A percentile compares a stretch with the other conserved stretches of the same genome.
These are phyloP conservation scores for Cryptotis parvus DNA, from an alignment of 2,113 vertebrate species.

Conservation along the genomic window DNA sequence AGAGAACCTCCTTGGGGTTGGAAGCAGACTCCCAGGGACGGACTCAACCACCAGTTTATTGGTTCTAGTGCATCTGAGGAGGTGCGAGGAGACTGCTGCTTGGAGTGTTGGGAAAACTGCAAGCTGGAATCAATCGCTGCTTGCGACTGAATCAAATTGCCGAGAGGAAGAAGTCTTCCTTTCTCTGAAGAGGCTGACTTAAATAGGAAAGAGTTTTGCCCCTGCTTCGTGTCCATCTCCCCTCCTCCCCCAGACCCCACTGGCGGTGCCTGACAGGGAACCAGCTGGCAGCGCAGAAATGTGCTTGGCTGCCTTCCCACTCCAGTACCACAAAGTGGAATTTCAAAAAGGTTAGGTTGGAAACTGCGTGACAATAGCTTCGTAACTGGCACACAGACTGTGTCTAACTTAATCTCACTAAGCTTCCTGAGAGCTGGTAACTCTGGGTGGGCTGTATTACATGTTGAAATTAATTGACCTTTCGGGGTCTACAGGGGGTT, in stretches of 20 bases:
- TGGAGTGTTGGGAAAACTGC: background rate
- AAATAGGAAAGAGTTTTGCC: background rate
- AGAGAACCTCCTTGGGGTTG: background rate
- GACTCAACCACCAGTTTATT: background rate
- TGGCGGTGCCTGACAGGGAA: slow-evolving; percentile 29
- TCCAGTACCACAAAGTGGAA: background rate
- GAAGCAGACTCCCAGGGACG: background rate
- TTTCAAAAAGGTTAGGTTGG: slow-evolving; percentile 37
- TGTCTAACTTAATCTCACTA: background rate
- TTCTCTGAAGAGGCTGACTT: background rate
- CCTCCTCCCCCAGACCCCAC: background rate
- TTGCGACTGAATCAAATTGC: background rate
- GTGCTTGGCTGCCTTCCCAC: background rate
- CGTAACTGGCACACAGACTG: background rate
- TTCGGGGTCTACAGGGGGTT: background rate
- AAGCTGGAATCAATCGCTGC: background rate
- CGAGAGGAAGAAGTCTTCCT: background rate
- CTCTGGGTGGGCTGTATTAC: background rate
- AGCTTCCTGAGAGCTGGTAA: slow-evolving; percentile 2
- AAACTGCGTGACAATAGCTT: slow-evolving; percentile 26
- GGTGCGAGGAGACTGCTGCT: background rate
- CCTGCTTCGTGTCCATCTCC: slow-evolving; percentile 4
- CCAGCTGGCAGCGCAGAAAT: slow-evolving; percentile 29
- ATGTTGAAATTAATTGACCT: background rate
- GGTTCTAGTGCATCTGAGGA: background rate